Conservation (phyloP, 2,888 invertebrate genomes). For the Leptopilina drosophilae region DNA sequence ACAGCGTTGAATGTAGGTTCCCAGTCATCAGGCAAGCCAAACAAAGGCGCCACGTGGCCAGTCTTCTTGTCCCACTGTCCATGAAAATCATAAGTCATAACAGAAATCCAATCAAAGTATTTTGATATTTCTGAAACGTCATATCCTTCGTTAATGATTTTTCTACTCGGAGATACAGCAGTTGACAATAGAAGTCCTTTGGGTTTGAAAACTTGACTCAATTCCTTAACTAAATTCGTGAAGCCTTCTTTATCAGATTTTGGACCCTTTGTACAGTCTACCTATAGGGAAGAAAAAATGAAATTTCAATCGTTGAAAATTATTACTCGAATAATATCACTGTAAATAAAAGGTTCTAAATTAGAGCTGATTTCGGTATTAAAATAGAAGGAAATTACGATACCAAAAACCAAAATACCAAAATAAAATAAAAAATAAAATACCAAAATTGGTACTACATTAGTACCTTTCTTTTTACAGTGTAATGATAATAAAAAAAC, state of each 20-base stretch:
- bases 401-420: too few relatives aligned
- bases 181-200: conserved; percentile 87
- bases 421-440: too few relatives aligned
- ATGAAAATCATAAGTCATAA: conserved; percentile 95
- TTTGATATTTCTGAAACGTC: conserved; percentile 86
- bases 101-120: conserved; percentile 92
- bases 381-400: too few relatives aligned
- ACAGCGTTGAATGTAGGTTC: conserved; percentile 89
- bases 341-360: too few relatives aligned
- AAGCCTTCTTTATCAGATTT: conserved; percentile 89
- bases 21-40: conserved; percentile 84
- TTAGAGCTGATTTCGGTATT: too few relatives aligned
- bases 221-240: conserved; percentile 85
- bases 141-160: conserved; percentile 90
- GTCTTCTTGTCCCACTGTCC: conserved; percentile 95
- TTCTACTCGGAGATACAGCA: conserved; percentile 91
- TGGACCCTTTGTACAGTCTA: conserved; percentile 90
- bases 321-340: background rate
- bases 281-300: conserved; percentile 75
- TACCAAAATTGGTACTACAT: too few relatives aligned
- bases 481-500: too few relatives aligned
- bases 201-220: conserved; percentile 84
- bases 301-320: background rate
- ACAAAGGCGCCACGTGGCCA: conserved; percentile 94
- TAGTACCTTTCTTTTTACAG: too few relatives aligned